Base-by-base conservation (phyloP, 1,140 invertebrate species). In the Streblospio benedicti region DNA sequence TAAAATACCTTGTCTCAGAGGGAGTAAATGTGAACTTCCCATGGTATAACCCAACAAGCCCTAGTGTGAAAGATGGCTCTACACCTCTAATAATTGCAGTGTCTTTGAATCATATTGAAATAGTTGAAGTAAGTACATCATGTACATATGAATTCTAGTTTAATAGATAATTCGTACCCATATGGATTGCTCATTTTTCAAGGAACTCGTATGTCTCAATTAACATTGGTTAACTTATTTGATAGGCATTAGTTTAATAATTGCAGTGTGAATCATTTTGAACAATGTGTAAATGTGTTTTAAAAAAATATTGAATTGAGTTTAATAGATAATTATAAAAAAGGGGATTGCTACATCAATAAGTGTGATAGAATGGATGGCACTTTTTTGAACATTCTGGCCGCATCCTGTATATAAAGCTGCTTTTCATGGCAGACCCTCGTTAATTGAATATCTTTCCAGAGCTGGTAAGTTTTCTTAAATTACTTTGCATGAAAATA, bases 391-490 rank as follows among this genome's bases (percentile, higher is more conserved):
- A n/a, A n/a, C n/a, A n/a, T n/a, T n/a, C n/a, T n/a, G n/a, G n/a
- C n/a, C n/a, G n/a, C n/a, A n/a, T n/a, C 72, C 75, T 31, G 54
- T 76, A 41, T 76, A 74, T 61, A 76, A 76, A 62, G 75, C 75
- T 59, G 75, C 75, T 18, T 75, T 73, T 64, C 75, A 76, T 73
- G 75, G 75, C 4, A 59, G 75, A 44, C 69, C 72, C 25, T 58
- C 69, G 23, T 59, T 76, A 43, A 67, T 76, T 28, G 71, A 75
- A 60, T 69, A 74, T 31, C 64, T 76, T 2, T 65, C 71, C 6
- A 65, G 72, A 63, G 70, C 69, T 55, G 71, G 74, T 71, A 49
- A 63, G 63, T 44, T n/a, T 23, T n/a, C n/a, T n/a, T n/a, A n/a
- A n/a, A n/a, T n/a, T n/a, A n/a, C n/a, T n/a, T n/a, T n/a, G n/a